phyloP scores from a whole-genome alignment of 1,140 invertebrate genomes.

The Vollenhovia emeryi region DNA sequence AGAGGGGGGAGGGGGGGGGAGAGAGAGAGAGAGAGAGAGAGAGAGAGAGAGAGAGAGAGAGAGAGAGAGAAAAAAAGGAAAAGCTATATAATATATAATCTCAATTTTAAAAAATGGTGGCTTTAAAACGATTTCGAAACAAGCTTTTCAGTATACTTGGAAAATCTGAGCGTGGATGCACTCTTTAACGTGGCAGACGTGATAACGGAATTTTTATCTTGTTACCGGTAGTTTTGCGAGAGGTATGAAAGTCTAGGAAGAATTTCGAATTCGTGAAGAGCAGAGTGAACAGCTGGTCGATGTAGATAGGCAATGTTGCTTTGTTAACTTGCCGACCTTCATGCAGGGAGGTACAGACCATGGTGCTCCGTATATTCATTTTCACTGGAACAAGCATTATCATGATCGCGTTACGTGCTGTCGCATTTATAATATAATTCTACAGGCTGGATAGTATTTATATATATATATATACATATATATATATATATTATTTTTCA shows the following conservation, averaged over 20 bases:
- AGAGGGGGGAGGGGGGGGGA: not conserved
- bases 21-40: not conserved
- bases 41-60: not conserved
- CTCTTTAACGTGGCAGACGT: not conserved
- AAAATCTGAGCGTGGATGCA: not conserved
- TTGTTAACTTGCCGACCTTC: conserved; percentile 91
- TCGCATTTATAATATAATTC: not conserved
- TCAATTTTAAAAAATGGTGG: not conserved
- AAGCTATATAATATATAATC: not conserved
- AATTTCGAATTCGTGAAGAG: conserved; percentile 97
- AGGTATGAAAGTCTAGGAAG: conserved; percentile 92
- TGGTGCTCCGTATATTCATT: conserved; percentile 71
- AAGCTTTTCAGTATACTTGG: not conserved
- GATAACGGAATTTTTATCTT: conserved; percentile 32
- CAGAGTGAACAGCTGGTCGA: conserved; percentile 96
- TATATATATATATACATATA: no score
- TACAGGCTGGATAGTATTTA: not conserved
- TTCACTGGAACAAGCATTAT: conserved; percentile 79
- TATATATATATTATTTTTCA: no score
- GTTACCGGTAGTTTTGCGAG: conserved; percentile 92
- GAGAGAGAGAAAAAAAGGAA: no score
- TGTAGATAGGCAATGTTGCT: conserved; percentile 91
- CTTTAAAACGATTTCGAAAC: not conserved
- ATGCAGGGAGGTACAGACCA: conserved; percentile 89
- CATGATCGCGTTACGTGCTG: not conserved